Base-by-base conservation (phyloP, 2,888 invertebrate genomes). In the Napeogenes inachia region DNA sequence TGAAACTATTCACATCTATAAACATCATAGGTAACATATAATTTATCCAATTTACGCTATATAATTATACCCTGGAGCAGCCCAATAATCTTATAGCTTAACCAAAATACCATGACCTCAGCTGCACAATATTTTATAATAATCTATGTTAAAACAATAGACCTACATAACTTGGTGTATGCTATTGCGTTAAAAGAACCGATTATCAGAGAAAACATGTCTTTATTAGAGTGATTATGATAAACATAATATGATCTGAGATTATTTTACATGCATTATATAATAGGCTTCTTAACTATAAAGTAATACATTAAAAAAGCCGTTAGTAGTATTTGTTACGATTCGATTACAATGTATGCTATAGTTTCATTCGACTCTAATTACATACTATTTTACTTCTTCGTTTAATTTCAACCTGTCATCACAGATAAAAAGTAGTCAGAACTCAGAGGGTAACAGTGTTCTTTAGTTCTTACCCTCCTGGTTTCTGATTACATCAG, bases 171-270 rank as follows among this genome's bases (percentile, higher is more conserved):
- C 59, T 59, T 80, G 77, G 82, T 65, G 57, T 67, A 72, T 75
- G 68, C 71, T 68, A 69, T 63, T 67, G 68, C 68, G 75, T 75
- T 76, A 78, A 79, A 78, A 78, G 75, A 71, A 67, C 72, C 73
- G 75, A 70, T 73, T 75, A 75, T 73, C 72, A 69, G 73, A 82
- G 21, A 21, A 21, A 21, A 82, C 81, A 85, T 83, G 82, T 81
- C 82, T 85, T 80, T 82, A 84, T 86, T 81, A 81, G 73, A 78
- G 72, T 74, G 73, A 82, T 86, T 81, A 84, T 69, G 71, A 74
- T 79, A 76, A 81, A 81, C 77, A 78, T 73, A 77, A 74, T 73
- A 73, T 78, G 77, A 74, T 73, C 68, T 61, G 47, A 67, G 63
- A 65, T 62, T 62, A 46, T 61, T 30, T 45, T 50, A 21, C 21